Evolutionary conservation across 2,113 vertebrate species (phyloP).

Genomic region (Melospiza georgiana): DNA sequence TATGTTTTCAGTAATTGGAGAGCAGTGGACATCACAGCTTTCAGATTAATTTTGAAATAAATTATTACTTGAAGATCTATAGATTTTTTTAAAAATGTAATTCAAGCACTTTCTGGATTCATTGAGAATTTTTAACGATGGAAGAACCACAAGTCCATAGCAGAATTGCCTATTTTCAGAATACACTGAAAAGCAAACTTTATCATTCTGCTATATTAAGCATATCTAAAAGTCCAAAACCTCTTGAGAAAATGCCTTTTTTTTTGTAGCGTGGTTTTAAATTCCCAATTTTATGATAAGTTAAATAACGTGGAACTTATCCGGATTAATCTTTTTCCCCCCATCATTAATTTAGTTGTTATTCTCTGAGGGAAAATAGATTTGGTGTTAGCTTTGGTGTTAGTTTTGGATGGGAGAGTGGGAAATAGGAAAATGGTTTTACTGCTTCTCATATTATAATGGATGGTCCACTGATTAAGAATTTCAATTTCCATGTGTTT

Average conservation of each 20-base stretch:
- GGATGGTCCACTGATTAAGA: not conserved
- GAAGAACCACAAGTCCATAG: not conserved
- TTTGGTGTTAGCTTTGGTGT: not conserved
- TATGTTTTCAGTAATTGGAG: not conserved
- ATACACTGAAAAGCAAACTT: not conserved
- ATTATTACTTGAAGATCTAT: not conserved
- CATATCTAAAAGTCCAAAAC: not conserved
- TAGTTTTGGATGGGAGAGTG: not conserved
- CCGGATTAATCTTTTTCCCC: not conserved
- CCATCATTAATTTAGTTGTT: not conserved
- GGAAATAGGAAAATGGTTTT: not conserved
- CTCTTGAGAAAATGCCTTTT: not conserved
- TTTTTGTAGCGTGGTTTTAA: not conserved
- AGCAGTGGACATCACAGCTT: not conserved
- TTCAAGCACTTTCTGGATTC: not conserved
- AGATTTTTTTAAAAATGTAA: not conserved
- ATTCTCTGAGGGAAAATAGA: not conserved
- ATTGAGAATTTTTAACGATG: not conserved
- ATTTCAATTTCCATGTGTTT: not conserved
- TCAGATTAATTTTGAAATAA: not conserved
- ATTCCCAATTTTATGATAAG: not conserved
- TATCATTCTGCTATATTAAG: not conserved
- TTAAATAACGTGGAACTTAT: not conserved
- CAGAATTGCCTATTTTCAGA: not conserved
- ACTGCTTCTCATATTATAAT: not conserved